Evolutionary conservation across 1,140 invertebrate genomes (phyloP).

Genomic region (Homalodisca vitripennis): DNA sequence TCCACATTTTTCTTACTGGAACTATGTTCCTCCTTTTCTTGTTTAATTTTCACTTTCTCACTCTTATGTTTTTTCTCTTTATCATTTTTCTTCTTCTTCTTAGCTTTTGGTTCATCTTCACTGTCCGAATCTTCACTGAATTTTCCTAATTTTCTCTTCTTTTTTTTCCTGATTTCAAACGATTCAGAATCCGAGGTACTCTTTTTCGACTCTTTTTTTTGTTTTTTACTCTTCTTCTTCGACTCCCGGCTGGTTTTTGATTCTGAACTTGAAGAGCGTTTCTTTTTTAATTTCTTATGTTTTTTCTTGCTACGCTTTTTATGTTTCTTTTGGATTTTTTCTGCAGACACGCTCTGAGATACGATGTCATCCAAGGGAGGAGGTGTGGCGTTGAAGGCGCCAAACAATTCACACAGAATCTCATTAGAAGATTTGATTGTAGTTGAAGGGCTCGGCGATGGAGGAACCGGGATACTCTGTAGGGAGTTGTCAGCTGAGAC

Average conservation of each 20-base stretch:
- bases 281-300: slow-evolving; percentile 38
- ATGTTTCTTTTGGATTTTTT: slow-evolving; percentile 47
- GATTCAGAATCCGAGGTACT: neutral
- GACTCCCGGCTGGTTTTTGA: neutral
- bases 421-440: slow-evolving; percentile 71
- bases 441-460: neutral
- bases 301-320: slow-evolving; percentile 46
- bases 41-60: slow-evolving; percentile 49
- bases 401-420: slow-evolving; percentile 75
- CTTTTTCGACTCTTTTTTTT: slow-evolving; percentile 9
- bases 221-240: slow-evolving; percentile 18
- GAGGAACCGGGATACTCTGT: slow-evolving; percentile 3
- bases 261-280: slow-evolving; percentile 5
- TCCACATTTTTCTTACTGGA: slow-evolving; percentile 51
- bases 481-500: no score
- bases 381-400: slow-evolving; percentile 60
- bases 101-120: slow-evolving; percentile 40
- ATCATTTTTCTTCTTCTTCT: slow-evolving; percentile 34
- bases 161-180: neutral
- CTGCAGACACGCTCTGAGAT: slow-evolving; percentile 47
- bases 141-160: slow-evolving; percentile 38
- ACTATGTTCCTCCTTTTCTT: slow-evolving; percentile 59
- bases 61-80: slow-evolving; percentile 28
- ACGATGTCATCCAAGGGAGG: slow-evolving; percentile 36
- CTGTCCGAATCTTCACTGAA: slow-evolving; percentile 49